Conservation (phyloP, 1,140 invertebrate genomes). For the Cryptotermes secundus region DNA sequence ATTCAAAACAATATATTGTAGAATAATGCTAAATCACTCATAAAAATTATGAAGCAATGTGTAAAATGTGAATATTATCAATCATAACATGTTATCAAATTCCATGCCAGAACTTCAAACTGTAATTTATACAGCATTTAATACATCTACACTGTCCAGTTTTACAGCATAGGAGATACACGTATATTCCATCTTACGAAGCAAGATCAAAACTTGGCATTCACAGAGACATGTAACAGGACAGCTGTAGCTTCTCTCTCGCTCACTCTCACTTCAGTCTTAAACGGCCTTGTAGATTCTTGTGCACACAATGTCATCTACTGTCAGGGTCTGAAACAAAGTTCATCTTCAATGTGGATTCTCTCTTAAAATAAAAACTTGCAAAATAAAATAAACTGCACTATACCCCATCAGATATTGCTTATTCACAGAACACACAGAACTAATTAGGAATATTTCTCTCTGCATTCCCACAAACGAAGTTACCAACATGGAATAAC, state of each 20-base stretch:
- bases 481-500: no score
- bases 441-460: no score
- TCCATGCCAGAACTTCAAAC: background rate
- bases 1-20: background rate
- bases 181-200: background rate
- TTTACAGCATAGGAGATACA: background rate
- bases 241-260: background rate
- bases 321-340: slow-evolving; percentile 64
- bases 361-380: no score
- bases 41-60: background rate
- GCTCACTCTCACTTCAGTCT: slow-evolving; percentile 20
- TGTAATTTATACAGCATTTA: background rate
- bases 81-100: background rate
- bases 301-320: slow-evolving; percentile 70
- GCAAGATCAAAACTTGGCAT: background rate
- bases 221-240: background rate
- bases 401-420: no score
- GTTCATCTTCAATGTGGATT: background rate
- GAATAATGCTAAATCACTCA: no score
- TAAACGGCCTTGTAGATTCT: slow-evolving; percentile 62
- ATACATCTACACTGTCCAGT: background rate
- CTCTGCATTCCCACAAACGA: no score
- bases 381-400: no score
- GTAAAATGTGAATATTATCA: background rate
- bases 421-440: no score